Evolutionary conservation across 1,140 invertebrate genomes (phyloP).

Genomic region (Propsilocerus akamusi): DNA sequence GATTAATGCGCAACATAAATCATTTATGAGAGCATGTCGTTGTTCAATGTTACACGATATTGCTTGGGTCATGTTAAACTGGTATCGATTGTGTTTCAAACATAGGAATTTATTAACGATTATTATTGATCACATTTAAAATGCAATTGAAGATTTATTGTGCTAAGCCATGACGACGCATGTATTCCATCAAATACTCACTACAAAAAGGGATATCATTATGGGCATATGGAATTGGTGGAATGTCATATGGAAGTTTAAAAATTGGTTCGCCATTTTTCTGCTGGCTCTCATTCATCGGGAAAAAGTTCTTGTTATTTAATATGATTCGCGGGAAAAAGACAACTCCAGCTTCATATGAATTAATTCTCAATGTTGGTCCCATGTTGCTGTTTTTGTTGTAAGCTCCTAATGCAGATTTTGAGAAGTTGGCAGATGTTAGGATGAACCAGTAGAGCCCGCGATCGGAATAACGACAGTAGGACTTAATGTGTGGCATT

Average conservation of each 20-base stretch:
- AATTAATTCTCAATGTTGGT: constrained; percentile 50
- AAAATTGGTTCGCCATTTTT: constrained; percentile 30
- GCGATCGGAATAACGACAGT: constrained; percentile 52
- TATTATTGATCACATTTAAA: too few relatives aligned
- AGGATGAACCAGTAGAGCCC: constrained; percentile 63
- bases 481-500: constrained; percentile 90
- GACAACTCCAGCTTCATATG: constrained; percentile 82
- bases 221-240: constrained; percentile 39
- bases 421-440: constrained; percentile 86
- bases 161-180: too few relatives aligned
- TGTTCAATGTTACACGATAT: too few relatives aligned
- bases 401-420: constrained; percentile 79
- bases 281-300: constrained; percentile 19
- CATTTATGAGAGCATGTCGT: too few relatives aligned
- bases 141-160: too few relatives aligned
- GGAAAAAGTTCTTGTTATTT: constrained; percentile 27
- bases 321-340: constrained; percentile 74
- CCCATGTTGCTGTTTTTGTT: constrained; percentile 40
- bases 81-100: too few relatives aligned
- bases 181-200: constrained; percentile 7
- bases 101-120: too few relatives aligned
- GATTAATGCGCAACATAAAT: too few relatives aligned
- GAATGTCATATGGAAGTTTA: constrained; percentile 63
- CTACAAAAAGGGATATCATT: constrained; percentile 39
- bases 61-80: too few relatives aligned